Evolutionary conservation across 2,888 invertebrate species (phyloP), one percentile per base, ranked within the genome.

Genomic region (Lithophane ornitopus): DNA sequence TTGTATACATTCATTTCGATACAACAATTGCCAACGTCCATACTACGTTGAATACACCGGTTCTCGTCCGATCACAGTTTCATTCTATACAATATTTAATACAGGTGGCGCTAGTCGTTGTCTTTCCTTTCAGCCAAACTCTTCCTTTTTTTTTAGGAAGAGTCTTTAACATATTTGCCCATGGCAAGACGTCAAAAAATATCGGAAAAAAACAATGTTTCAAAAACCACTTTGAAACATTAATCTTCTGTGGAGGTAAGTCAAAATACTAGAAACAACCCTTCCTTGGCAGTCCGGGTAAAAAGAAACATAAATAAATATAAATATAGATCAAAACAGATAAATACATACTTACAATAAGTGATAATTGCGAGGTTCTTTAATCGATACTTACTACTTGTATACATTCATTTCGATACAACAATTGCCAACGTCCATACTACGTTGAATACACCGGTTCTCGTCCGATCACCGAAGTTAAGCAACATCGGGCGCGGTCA

Each of bases 401-500:
- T 54, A 22, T 34, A 58, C 19, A 26, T 39, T 12, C 0, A 39
- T 68, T 59, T 52, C 1, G 0, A 0, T 0, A 0, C 0, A 0
- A 0, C 0, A 0, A 0, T 78, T 41, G 88, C 86, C 89, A 89
- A 88, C 89, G 92, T 92, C 92, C 93, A 94, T 92, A 93, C 93
- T 89, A 94, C 90, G 92, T 93, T 94, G 93, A 94, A 93, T 85
- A 93, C 92, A 93, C 93, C 92, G 94, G 94, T 94, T 94, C 94
- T 94, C 94, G 94, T 94, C 94, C 94, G 94, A 95, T 94, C 94
- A 95, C 94, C 93, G 94, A 93, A 94, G 94, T 94, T 94, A 94
- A 94, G 93, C 94, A 93, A 93, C 93, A 91, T 95, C 93, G 94
- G 94, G 94, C 94, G 93, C 89, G 92, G 92, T 94, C 93, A 95